These are phyloP conservation scores for Apus apus DNA, from an alignment of 2,113 vertebrate species.

Conservation along the genomic window DNA sequence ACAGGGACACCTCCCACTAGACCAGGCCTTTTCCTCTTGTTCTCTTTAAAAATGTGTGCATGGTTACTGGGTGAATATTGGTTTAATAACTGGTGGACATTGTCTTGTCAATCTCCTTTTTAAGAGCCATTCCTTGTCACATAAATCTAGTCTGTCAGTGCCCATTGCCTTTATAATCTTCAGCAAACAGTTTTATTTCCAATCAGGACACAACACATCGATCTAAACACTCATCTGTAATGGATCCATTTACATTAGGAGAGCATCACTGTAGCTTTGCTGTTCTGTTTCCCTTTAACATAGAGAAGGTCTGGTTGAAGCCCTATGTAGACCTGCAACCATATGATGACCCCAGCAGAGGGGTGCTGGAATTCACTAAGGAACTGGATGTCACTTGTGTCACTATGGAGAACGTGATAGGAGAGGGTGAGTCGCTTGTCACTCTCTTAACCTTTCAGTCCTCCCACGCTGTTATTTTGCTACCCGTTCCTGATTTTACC, in stretches of 20 bases:
- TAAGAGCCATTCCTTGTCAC: constrained; percentile 12
- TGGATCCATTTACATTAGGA: constrained; percentile 71
- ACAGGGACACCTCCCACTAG: too few species aligned
- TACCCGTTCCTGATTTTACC: not conserved
- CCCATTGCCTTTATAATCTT: constrained; percentile 45
- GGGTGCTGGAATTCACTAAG: constrained; percentile 77
- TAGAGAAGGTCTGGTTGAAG: constrained; percentile 81
- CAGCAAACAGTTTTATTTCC: constrained; percentile 62
- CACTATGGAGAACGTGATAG: constrained; percentile 77
- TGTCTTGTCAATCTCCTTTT: constrained; percentile 3
- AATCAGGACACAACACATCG: constrained; percentile 62
- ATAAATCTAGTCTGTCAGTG: constrained; percentile 50
- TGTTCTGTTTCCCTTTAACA: constrained; percentile 36
- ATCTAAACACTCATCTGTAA: constrained; percentile 69
- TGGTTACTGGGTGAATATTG: not conserved
- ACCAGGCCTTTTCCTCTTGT: not conserved
- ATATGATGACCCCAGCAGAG: constrained; percentile 78
- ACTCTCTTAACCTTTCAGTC: not conserved
- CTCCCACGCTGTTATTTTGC: not conserved
- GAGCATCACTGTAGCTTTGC: constrained; percentile 60
- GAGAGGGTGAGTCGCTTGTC: constrained; percentile 71
- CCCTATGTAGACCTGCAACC: constrained; percentile 82
- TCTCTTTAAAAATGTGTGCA: not conserved
- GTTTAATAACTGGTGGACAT: not conserved
- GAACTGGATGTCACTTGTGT: constrained; percentile 72